Percentiles rank a stretch among this genome's conserved stretches.
Conservation (phyloP, 2,888 invertebrate species). For the Nomada ruficornis region DNA sequence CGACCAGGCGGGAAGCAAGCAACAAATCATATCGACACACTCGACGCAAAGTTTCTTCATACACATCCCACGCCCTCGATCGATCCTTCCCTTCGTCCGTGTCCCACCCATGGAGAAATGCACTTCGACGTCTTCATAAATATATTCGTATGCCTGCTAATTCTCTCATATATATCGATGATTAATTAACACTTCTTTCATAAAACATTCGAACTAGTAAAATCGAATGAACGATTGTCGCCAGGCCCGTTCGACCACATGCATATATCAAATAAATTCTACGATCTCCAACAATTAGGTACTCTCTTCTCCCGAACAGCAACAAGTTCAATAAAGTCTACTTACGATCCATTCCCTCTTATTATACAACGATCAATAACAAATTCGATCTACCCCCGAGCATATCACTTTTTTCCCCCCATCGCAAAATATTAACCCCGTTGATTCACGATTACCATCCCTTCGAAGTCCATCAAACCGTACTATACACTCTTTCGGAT, state of each 20-base stretch:
- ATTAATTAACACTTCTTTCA: constrained; percentile 47
- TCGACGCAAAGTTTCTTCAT: constrained; percentile 54
- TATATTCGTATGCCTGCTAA: constrained; percentile 40
- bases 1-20: constrained; percentile 43
- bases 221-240: constrained; percentile 16
- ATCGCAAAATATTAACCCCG: neutral
- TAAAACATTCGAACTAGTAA: neutral
- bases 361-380: no score
- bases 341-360: no score
- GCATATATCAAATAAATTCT: no score
- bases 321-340: no score
- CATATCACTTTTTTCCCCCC: neutral
- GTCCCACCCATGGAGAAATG: constrained; percentile 18
- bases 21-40: constrained; percentile 71
- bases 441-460: neutral
- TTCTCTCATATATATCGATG: constrained; percentile 26
- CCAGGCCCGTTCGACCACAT: neutral
- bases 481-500: neutral
- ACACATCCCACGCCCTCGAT: constrained; percentile 59
- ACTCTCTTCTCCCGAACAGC: no score
- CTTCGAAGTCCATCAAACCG: neutral
- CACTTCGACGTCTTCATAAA: constrained; percentile 59
- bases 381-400: neutral
- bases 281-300: no score
- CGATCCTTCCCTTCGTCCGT: constrained; percentile 51